Base-by-base conservation (phyloP, 2,888 invertebrate species). In the Mantis religiosa region DNA sequence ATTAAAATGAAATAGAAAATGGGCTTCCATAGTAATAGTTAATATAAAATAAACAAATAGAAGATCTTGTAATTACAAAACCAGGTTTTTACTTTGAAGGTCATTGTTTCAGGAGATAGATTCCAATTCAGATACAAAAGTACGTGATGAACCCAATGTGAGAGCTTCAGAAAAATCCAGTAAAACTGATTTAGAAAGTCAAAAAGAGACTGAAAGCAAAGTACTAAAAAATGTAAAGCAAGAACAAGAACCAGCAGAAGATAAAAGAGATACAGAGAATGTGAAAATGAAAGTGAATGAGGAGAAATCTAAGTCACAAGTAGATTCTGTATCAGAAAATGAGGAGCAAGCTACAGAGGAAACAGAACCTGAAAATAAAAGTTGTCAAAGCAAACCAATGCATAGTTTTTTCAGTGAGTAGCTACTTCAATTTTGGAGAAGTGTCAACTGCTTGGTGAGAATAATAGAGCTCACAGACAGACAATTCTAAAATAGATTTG, bases 341-440 rank as follows among this genome's bases (percentile, higher is more conserved):
- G 2, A 71, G 8, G 30, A 84, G 27, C 9, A 89, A 89, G n/a
- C 82, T 85, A 84, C 47, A 20, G n/a, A 41, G 20, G 28, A 82
- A 34, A 84, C 14, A 54, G 54, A 54, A 20, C 54, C 25, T 71
- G 4, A 47, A 54, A 88, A 89, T 28, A n/a, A 83, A n/a, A 15
- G 88, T 27, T 28, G 83, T 41, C 25, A 41, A 88, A 88, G 88
- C 28, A 90, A 86, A 86, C 82, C 88, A 84, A 34, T 89, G 34
- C 89, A 87, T 85, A 90, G 90, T 87, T 90, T 90, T 86, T 90
- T 90, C 88, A 86, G 90, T 90, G 82, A 89, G 89, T 82, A 81
- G 34, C n/a, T 28, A 20, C 12, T 28, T n/a, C 71, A 34, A 41
- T 27, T 28, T 47, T 89, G 54, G 20, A 71, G 15, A 25, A 1